A percentile compares a stretch with the other conserved stretches of the same genome.
These are phyloP conservation scores for Geodia barretti DNA, from an alignment of 37 sponge, comb jelly and placozoan genomes.

Conservation along the genomic window DNA sequence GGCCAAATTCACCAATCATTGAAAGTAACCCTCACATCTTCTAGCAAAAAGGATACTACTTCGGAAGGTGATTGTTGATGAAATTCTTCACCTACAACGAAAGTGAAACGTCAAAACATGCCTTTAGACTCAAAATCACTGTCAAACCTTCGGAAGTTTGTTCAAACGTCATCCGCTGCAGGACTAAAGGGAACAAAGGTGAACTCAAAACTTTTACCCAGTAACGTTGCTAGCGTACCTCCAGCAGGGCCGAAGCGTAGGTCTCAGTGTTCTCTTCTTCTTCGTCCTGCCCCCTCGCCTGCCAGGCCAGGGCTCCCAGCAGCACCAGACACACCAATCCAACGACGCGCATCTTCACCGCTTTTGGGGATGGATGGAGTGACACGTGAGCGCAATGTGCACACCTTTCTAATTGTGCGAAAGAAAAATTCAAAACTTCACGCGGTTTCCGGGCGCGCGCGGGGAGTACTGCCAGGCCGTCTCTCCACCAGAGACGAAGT, in stretches of 20 bases:
- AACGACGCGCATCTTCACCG: not conserved
- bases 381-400: not conserved
- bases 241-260: not conserved
- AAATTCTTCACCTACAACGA: conserved; percentile 67
- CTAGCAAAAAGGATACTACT: conserved; percentile 71
- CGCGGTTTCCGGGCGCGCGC: conserved; percentile 27
- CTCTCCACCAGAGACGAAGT: not conserved
- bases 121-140: not conserved
- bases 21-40: too few species aligned
- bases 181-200: conserved; percentile 36
- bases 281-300: not conserved
- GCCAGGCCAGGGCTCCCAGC: not conserved
- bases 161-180: conserved; percentile 94
- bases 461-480: not conserved
- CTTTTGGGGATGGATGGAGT: too few species aligned
- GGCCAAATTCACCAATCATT: too few species aligned
- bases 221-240: not conserved
- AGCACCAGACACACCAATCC: not conserved
- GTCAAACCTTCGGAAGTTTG: conserved; percentile 75
- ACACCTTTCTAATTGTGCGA: not conserved
- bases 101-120: not conserved
- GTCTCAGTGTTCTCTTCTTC: not conserved
- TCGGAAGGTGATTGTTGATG: conserved; percentile 73
- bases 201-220: not conserved
- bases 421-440: not conserved